Evolutionary conservation across 2,113 vertebrate genomes (phyloP).

Genomic region (Nansenia antarctica): DNA sequence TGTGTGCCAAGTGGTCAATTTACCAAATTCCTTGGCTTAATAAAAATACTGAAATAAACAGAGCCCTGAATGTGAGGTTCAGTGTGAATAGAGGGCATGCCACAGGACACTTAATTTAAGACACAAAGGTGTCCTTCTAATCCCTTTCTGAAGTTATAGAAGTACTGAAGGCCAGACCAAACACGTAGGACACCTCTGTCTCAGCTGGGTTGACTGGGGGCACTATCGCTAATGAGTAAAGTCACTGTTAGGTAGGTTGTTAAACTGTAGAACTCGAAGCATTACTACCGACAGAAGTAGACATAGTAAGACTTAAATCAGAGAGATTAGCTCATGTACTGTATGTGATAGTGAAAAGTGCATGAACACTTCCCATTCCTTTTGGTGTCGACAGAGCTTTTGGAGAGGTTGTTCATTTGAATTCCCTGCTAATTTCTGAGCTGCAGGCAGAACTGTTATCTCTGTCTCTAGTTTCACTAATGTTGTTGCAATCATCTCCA

Average conservation of each 20-base stretch:
- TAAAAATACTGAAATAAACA: neutral
- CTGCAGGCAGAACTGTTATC: neutral
- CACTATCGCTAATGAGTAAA: neutral
- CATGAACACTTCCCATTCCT: no score
- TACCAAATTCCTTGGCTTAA: neutral
- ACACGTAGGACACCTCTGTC: neutral
- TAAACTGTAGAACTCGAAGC: no score
- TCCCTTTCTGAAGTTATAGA: neutral
- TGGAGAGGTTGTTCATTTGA: neutral
- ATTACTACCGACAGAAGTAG: no score
- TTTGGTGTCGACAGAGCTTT: neutral
- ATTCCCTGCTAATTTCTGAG: neutral
- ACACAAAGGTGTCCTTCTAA: neutral
- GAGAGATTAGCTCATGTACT: no score
- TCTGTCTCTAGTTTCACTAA: neutral
- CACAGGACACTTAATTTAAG: no score
- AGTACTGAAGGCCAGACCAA: neutral
- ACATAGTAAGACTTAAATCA: no score
- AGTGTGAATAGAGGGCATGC: neutral
- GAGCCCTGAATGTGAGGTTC: neutral
- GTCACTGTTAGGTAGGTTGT: neutral
- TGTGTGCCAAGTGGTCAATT: neutral
- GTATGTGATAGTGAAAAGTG: no score
- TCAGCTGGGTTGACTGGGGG: neutral
- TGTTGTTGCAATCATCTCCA: neutral